These are phyloP conservation scores for Mormyrus proboscirostris DNA, from an alignment of 2,797 vertebrate genomes.

Conservation along the genomic window DNA sequence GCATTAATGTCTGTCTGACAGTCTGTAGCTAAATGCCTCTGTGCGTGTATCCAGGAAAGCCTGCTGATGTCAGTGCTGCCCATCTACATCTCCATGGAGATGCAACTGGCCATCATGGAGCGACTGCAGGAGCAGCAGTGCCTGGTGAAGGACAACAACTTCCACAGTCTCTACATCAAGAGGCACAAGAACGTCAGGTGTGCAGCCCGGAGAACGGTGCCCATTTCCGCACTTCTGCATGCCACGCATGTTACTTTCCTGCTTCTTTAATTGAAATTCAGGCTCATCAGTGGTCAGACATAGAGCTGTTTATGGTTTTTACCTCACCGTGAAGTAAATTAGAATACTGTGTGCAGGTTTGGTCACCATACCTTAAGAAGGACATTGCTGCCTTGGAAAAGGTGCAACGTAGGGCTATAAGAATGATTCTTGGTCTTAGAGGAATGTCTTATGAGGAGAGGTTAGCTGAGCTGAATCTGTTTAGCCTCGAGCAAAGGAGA, in stretches of 20 bases:
- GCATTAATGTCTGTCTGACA: background rate
- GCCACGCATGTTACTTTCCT: background rate
- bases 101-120: constrained; percentile 95
- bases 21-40: background rate
- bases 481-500: too few relatives aligned
- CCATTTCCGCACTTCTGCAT: background rate
- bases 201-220: background rate
- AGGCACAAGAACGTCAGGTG: constrained; percentile 97
- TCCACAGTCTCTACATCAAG: constrained; percentile 94
- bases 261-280: background rate
- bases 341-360: too few relatives aligned
- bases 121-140: constrained; percentile 79
- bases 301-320: background rate
- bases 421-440: too few relatives aligned
- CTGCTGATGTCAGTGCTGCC: constrained; percentile 91
- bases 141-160: constrained; percentile 88
- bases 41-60: constrained; percentile 70
- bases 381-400: too few relatives aligned
- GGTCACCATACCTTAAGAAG: too few relatives aligned
- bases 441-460: too few relatives aligned
- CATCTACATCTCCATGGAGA: constrained; percentile 96
- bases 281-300: background rate
- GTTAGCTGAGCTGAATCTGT: too few relatives aligned
- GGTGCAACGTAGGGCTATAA: too few relatives aligned
- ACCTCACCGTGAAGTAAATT: background rate